Conservation (phyloP, 2,113 vertebrate species). For the Saguinus midas region DNA sequence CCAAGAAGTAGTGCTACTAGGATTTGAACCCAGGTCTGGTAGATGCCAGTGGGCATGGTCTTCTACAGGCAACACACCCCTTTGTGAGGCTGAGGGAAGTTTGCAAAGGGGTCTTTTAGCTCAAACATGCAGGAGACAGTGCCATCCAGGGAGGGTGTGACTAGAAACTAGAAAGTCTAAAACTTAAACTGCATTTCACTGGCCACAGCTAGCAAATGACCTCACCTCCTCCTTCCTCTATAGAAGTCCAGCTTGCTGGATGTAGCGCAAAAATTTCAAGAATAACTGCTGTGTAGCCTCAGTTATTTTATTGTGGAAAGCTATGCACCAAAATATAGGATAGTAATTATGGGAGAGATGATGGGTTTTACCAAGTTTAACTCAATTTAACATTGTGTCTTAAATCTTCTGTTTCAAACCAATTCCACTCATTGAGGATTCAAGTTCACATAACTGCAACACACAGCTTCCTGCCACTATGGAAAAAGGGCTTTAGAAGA, state of each 20-base stretch:
- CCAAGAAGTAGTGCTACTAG: not conserved
- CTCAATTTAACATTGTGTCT: constrained; percentile 49
- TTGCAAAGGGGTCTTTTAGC: not conserved
- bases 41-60: accelerated
- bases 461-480: constrained; percentile 52
- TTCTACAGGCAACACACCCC: not conserved
- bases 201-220: not conserved
- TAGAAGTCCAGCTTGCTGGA: not conserved
- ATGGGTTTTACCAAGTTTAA: constrained; percentile 54
- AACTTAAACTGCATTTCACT: not conserved
- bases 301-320: constrained; percentile 55
- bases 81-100: not conserved
- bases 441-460: constrained; percentile 45
- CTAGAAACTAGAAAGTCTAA: not conserved
- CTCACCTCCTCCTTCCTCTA: not conserved
- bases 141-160: not conserved
- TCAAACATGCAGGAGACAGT: not conserved
- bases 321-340: not conserved
- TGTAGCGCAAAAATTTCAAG: constrained; percentile 11
- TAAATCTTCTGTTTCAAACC: constrained; percentile 58
- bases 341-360: not conserved
- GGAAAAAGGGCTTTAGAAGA: constrained; percentile 59
- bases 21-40: not conserved
- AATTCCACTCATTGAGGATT: constrained; percentile 30
- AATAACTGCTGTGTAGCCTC: not conserved